These are phyloP conservation scores for Podarcis siculus DNA, from an alignment of 2,797 vertebrate species.

Conservation along the genomic window DNA sequence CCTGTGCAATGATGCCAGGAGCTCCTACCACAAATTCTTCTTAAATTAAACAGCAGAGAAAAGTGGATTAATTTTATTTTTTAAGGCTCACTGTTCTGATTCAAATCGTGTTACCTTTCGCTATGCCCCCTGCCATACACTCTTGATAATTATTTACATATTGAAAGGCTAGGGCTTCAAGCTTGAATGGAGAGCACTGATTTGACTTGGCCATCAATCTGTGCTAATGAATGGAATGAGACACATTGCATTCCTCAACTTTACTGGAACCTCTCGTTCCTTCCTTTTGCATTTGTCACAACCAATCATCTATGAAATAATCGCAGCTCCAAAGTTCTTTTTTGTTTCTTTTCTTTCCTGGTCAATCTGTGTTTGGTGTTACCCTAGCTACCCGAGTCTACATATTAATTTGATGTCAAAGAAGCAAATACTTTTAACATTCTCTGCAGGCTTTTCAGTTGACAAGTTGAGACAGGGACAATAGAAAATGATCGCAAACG, in stretches of 20 bases:
- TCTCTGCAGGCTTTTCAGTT: slow-evolving; percentile 14
- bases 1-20: neutral
- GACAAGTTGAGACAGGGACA: neutral
- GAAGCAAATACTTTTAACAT: slow-evolving; percentile 1
- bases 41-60: slow-evolving; percentile 38
- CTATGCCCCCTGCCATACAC: neutral
- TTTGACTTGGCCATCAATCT: slow-evolving; percentile 43
- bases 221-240: slow-evolving; percentile 50
- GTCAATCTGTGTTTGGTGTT: slow-evolving; percentile 46
- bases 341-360: no score
- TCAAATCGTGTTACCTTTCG: slow-evolving; percentile 41
- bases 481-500: slow-evolving; percentile 11
- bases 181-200: slow-evolving; percentile 38
- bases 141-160: slow-evolving; percentile 43
- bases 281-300: slow-evolving; percentile 54
- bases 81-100: slow-evolving; percentile 21
- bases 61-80: slow-evolving; percentile 33
- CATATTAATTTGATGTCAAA: slow-evolving; percentile 16
- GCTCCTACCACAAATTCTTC: slow-evolving; percentile 36
- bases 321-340: slow-evolving; percentile 1
- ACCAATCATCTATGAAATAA: slow-evolving; percentile 48
- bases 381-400: slow-evolving; percentile 33
- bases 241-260: slow-evolving; percentile 49
- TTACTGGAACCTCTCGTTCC: slow-evolving; percentile 49
- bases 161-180: slow-evolving; percentile 27